Evolutionary conservation across 2,888 invertebrate genomes (phyloP), one percentile per base, ranked within the genome.

Genomic region (Neoscelio sp.): DNA sequence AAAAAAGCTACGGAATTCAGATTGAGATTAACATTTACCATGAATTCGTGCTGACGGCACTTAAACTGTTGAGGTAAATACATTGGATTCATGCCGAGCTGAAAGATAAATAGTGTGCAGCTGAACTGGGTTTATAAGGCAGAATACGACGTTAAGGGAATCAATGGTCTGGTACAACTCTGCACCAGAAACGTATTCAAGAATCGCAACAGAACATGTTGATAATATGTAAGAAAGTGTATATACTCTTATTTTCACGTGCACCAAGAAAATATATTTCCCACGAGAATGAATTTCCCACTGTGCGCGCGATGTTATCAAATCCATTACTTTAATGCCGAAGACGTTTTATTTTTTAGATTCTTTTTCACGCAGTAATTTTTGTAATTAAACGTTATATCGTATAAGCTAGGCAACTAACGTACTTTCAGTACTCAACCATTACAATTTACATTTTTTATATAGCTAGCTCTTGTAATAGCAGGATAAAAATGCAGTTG

Each of bases 51-150:
- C 50, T 42, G 52, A 52, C 52, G 48, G 26, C 26, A 50, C 12
- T 60, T 71, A 46, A 71, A 38, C 28, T 18, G 70, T 50, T 42
- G 60, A 50, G 50, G 70, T 60, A 60, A 60, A 60, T 60, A 60
- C 44, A 48, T 68, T 52, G 42, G 42, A 71, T 42, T 23, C 33
- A 52, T 48, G 52, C 35, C 60, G 52, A 60, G 60, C 28, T 20
- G 40, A 50, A 71, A 71, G 48, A 58, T 71, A 71, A 71, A 71
- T 71, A 71, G 52, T 30, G 33, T 13, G 17, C 15, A 40, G 60
- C 30, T 50, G 40, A 50, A 60, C 17, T 20, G 60, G 50, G 70
- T 70, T 60, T 60, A 50, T 38, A 50, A 50, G 58, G 38, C 20
- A 48, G 44, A 20, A 38, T 50, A 58, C 20, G 23, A 28, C 40